Conservation (phyloP, 2,113 vertebrate genomes). For the Malurus alboscapulatus region DNA sequence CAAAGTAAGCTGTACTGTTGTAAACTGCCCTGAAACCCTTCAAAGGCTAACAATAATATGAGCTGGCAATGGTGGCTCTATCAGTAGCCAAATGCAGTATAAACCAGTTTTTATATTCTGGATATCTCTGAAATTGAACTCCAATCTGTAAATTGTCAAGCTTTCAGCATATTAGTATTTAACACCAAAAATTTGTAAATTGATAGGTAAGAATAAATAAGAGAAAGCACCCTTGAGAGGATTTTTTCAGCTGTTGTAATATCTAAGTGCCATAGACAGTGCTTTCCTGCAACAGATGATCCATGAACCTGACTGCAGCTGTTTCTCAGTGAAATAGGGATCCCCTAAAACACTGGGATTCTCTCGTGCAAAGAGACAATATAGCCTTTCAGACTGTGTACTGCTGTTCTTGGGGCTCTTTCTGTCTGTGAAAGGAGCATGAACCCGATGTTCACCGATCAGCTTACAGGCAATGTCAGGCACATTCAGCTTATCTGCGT, state of each 20-base stretch:
- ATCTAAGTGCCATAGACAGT: background rate
- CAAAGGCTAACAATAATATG: background rate
- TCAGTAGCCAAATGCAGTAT: background rate
- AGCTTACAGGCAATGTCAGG: background rate
- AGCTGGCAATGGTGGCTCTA: background rate
- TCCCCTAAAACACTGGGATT: background rate
- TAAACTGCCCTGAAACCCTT: background rate
- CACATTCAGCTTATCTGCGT: background rate
- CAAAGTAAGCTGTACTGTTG: background rate
- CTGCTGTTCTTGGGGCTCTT: fast-evolving
- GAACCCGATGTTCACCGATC: background rate
- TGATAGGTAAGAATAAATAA: background rate
- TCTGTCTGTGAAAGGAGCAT: background rate
- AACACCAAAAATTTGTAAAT: background rate
- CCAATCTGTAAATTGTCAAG: background rate
- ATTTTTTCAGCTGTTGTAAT: background rate
- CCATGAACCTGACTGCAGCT: background rate
- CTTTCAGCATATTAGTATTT: background rate
- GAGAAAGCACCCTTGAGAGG: background rate
- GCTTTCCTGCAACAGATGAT: background rate
- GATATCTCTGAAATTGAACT: background rate
- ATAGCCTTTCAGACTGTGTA: background rate
- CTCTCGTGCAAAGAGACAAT: background rate
- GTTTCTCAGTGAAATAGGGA: background rate
- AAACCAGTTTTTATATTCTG: background rate